Evolutionary conservation across 2,797 vertebrate species (phyloP).

Genomic region (Paramormyrops hopkinsi): DNA sequence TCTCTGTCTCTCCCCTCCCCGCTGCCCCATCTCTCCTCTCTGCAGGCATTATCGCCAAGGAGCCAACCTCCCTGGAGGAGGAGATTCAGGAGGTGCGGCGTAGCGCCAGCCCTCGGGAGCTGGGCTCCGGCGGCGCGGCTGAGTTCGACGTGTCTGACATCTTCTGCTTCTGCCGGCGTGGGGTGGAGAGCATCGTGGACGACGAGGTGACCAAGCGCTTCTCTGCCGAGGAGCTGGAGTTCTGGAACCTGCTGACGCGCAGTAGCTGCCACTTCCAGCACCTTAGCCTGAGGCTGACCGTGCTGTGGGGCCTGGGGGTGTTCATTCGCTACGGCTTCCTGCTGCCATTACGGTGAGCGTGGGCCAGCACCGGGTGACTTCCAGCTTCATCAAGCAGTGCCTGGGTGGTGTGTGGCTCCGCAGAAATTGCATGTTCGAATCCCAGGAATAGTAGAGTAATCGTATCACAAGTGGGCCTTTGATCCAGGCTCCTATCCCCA

Average conservation of each 20-base stretch:
- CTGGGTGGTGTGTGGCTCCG: neutral
- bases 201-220: slow-evolving; percentile 98
- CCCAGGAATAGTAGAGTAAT: neutral
- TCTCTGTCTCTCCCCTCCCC: neutral
- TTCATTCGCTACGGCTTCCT: slow-evolving; percentile 88
- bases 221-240: slow-evolving; percentile 86
- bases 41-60: slow-evolving; percentile 88
- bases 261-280: slow-evolving; percentile 96
- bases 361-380: neutral
- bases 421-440: neutral
- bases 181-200: slow-evolving; percentile 93
- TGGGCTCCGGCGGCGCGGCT: slow-evolving; percentile 63
- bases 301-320: slow-evolving; percentile 87
- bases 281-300: slow-evolving; percentile 85
- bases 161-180: slow-evolving; percentile 90
- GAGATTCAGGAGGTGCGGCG: slow-evolving; percentile 88
- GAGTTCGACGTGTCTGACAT: slow-evolving; percentile 87
- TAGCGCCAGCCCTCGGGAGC: slow-evolving; percentile 72
- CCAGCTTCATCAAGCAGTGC: neutral
- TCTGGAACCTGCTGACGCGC: slow-evolving; percentile 92
- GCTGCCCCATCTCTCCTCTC: slow-evolving; percentile 11
- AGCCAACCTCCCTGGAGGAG: slow-evolving; percentile 84
- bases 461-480: neutral
- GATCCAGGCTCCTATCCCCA: neutral
- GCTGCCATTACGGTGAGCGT: slow-evolving; percentile 81